phyloP scores from a whole-genome alignment of 2,113 vertebrate species.

The Dromiciops gliroides region DNA sequence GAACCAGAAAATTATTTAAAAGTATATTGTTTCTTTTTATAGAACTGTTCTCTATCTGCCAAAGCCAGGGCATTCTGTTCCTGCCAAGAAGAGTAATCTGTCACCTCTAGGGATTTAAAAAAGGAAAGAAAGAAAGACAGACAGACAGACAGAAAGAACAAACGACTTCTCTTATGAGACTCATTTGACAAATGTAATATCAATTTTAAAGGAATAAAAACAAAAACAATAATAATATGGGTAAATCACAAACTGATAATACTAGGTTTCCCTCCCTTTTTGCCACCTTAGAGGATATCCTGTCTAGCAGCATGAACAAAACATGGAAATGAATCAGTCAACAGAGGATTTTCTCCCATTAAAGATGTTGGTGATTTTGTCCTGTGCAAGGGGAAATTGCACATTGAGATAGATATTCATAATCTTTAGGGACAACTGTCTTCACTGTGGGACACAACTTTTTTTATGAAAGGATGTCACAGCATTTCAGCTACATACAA shows the following conservation, averaged over 20 bases:
- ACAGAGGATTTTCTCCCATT: constrained; percentile 87
- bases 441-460: constrained; percentile 71
- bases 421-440: constrained; percentile 80
- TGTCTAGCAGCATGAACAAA: constrained; percentile 89
- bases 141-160: no score
- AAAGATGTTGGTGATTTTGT: constrained; percentile 85
- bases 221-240: constrained; percentile 78
- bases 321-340: constrained; percentile 90
- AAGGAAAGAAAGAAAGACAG: constrained; percentile 29
- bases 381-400: constrained; percentile 84
- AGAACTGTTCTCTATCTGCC: constrained; percentile 69
- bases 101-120: constrained; percentile 34
- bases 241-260: constrained; percentile 84
- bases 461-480: constrained; percentile 77
- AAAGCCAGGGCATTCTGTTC: constrained; percentile 58
- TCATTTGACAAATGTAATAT: constrained; percentile 71
- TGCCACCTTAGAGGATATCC: constrained; percentile 88
- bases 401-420: constrained; percentile 84
- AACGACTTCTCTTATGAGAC: constrained; percentile 54
- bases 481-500: constrained; percentile 71
- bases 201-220: constrained; percentile 67
- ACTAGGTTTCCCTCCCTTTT: constrained; percentile 83
- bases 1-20: constrained; percentile 15
- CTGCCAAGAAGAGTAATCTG: constrained; percentile 59
- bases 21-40: constrained; percentile 62